Evolutionary conservation across 2,113 vertebrate species (phyloP).

Genomic region (Sturnus vulgaris): DNA sequence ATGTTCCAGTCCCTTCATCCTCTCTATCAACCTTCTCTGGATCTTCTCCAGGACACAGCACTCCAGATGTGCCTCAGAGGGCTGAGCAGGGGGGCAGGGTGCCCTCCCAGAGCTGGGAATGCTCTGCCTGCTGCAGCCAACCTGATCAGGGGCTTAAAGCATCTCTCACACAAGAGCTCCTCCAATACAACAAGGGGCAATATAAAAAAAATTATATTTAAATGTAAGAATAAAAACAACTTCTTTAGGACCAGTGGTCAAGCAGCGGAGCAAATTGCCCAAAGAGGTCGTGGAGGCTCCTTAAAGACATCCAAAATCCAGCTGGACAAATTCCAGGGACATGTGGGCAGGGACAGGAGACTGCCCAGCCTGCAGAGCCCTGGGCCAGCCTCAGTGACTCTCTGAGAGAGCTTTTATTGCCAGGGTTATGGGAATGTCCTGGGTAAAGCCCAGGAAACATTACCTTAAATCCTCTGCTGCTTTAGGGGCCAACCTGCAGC

Average conservation of each 20-base stretch:
- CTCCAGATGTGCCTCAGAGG: neutral
- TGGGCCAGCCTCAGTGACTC: neutral
- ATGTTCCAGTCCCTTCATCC: neutral
- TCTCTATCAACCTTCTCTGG: neutral
- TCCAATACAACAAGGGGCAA: neutral
- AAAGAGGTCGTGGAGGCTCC: neutral
- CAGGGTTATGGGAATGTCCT: neutral
- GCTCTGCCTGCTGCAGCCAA: neutral
- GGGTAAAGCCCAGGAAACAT: neutral
- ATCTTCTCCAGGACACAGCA: neutral
- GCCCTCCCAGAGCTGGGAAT: neutral
- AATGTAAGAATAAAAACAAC: accelerated
- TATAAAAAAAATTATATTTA: neutral
- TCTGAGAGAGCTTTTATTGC: neutral
- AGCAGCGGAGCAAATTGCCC: neutral
- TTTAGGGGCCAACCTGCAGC: neutral
- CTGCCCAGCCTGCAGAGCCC: neutral
- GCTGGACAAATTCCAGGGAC: neutral
- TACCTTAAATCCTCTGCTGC: neutral
- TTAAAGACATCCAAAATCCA: neutral
- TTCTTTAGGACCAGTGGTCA: neutral
- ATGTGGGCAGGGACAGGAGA: neutral
- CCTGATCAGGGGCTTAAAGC: accelerated
- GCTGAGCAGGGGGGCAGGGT: neutral
- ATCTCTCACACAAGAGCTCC: neutral